Base-by-base conservation (phyloP, 2,113 vertebrate species). In the Emydocephalus ijimae region DNA sequence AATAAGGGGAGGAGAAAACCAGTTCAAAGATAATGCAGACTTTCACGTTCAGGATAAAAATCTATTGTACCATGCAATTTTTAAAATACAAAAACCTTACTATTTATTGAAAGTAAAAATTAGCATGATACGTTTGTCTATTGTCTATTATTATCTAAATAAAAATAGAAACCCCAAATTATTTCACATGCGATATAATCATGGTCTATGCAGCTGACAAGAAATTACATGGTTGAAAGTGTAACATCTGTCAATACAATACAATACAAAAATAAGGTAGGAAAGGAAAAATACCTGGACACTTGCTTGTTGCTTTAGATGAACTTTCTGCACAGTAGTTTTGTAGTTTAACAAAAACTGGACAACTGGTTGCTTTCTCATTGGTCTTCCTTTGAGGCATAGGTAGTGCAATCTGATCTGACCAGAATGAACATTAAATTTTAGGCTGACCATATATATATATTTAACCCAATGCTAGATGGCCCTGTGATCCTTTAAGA, bases 1-100 rank as follows among this genome's bases (percentile, higher is more conserved):
- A 96, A 96, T 94, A 92, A 95, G 74, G 9, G 87, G 8, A 81
- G 21, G 4, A n/a, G 61, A n/a, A n/a, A 39, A 90, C 85, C 54
- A 26, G 91, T 87, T 11, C 1, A 91, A 88, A 86, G 88, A 93
- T 94, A 39, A 18, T 85, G 88, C 88, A 92, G 91, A 93, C 93
- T 64, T 59, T 87, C 20, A 0, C 0, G 20, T 57, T 96, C 56
- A 9, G 7, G 12, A 69, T 88, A 94, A 61, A 85, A 91, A 94
- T 95, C 96, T 0, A 0, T 0, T 0, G 23, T 59, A 43, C 39
- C 43, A 34, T 92, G 85, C 88, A 92, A 85, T 48, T 48, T 56
- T 59, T 34, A 23, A 48, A n/a, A 85, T 15, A 59, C 2, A 56
- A 8, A 85, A 57, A 45, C 9, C 50, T 23, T 69, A 50, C 24